Evolutionary conservation across 1,140 invertebrate species (phyloP), one percentile per base, ranked within the genome.

Genomic region (Cydia pomonella): DNA sequence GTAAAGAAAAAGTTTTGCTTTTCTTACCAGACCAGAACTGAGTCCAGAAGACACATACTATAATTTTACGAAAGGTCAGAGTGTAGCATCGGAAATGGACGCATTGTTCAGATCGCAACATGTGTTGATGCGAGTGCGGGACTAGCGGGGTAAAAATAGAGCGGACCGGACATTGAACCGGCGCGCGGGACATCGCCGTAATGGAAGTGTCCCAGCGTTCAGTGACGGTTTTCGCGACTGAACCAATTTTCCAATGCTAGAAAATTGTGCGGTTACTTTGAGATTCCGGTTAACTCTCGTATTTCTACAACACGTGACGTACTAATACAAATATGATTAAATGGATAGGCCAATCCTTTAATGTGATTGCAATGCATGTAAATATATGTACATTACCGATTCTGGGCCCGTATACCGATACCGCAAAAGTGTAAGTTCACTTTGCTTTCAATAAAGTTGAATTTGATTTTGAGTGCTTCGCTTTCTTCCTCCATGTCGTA

Each of bases 121-220:
- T 77, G 81, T 88, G 87, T 88, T 82, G 84, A 72, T 78, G 33
- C 78, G 80, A 77, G 41, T 75, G 59, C 82, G 81, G 79, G 77
- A 76, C 76, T 77, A 80, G 82, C 77, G 78, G 74, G 83, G 85
- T 91, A 91, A 88, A 89, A 87, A 91, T 91, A 91, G 87, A 84
- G 73, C 66, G 76, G 73, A 81, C 84, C 87, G 89, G 87, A 89
- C 89, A 87, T 91, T 91, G 89, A 91, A 91, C 88, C 80, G 84
- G 72, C 74, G 74, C 74, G 78, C 84, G 83, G 87, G 86, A 89
- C 89, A 86, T 83, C 79, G 78, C 71, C 73, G 82, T 87, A 88
- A 88, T 89, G 86, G 87, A 88, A 89, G 80, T 89, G 88, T 89
- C 87, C 82, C 80, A 85, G 78, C 72, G 80, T 80, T 78, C 79